phyloP scores from a whole-genome alignment of 2,888 invertebrate species.

The Lycaena phlaeas region DNA sequence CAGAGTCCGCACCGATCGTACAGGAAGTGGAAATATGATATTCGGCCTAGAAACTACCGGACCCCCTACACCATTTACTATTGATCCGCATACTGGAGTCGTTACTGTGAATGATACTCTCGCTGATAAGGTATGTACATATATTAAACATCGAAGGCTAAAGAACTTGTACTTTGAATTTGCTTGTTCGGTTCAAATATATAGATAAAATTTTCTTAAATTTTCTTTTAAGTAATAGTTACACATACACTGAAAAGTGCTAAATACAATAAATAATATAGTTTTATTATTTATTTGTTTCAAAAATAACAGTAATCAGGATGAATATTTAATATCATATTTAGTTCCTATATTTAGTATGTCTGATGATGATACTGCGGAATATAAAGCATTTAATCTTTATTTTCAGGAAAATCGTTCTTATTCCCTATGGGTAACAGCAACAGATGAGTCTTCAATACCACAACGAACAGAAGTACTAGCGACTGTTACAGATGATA shows the following conservation, averaged over 20 bases:
- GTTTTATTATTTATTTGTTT: no score
- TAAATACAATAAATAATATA: no score
- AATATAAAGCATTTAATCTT: background rate
- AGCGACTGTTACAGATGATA: constrained; percentile 47
- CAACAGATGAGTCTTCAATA: constrained; percentile 46
- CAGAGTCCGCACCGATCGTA: constrained; percentile 77
- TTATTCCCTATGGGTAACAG: constrained; percentile 59
- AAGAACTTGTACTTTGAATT: no score
- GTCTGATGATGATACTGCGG: no score
- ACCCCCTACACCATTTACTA: constrained; percentile 80
- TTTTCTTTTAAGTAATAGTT: no score
- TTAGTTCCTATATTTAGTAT: no score
- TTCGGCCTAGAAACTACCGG: constrained; percentile 79
- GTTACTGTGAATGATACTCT: constrained; percentile 87
- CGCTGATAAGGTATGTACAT: constrained; percentile 76
- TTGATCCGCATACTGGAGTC: constrained; percentile 82
- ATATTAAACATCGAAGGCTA: no score
- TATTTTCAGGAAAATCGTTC: constrained; percentile 53
- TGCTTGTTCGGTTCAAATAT: no score
- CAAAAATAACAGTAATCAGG: no score
- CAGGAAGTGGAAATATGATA: constrained; percentile 73
- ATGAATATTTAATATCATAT: no score
- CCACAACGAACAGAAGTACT: constrained; percentile 55
- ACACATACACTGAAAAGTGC: no score
- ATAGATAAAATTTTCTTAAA: no score